These are phyloP conservation scores for Drosophila sordidula DNA, from an alignment of 2,888 invertebrate species.

Conservation along the genomic window DNA sequence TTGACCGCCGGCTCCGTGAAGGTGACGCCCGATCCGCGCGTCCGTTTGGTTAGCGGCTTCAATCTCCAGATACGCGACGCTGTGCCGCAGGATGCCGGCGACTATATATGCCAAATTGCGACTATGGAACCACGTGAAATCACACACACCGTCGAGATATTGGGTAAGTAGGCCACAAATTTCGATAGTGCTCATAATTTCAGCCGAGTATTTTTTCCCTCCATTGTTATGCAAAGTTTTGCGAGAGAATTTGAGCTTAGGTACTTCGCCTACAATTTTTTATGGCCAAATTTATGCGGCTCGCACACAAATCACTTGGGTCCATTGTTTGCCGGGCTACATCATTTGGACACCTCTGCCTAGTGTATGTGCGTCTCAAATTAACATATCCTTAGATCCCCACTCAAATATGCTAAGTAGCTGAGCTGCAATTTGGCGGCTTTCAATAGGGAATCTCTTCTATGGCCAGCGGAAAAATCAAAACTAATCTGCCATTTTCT, in stretches of 20 bases:
- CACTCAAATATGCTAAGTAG: slow-evolving; percentile 80
- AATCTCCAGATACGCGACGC: slow-evolving; percentile 88
- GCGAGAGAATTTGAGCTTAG: slow-evolving; percentile 11
- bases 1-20: slow-evolving; percentile 88
- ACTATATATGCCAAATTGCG: slow-evolving; percentile 89
- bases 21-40: slow-evolving; percentile 88
- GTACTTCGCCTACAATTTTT: slow-evolving; percentile 33
- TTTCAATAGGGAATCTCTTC: slow-evolving; percentile 70
- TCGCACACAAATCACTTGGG: slow-evolving; percentile 70
- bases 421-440: slow-evolving; percentile 77
- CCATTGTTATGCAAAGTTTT: slow-evolving; percentile 75
- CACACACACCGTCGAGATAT: slow-evolving; percentile 88
- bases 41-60: slow-evolving; percentile 88
- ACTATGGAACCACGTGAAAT: slow-evolving; percentile 88
- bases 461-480: slow-evolving; percentile 71
- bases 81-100: slow-evolving; percentile 88
- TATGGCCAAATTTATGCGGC: slow-evolving; percentile 71
- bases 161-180: slow-evolving; percentile 86
- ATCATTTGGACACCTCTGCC: slow-evolving; percentile 69
- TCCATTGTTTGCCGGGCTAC: slow-evolving; percentile 70
- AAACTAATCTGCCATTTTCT: slow-evolving; percentile 80
- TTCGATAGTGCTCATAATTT: slow-evolving; percentile 13
- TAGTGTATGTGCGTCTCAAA: slow-evolving; percentile 55
- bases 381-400: slow-evolving; percentile 78
- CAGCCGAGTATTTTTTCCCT: background rate